phyloP scores from a whole-genome alignment of 2,797 vertebrate species.

The Hypotaenidia okinawae region DNA sequence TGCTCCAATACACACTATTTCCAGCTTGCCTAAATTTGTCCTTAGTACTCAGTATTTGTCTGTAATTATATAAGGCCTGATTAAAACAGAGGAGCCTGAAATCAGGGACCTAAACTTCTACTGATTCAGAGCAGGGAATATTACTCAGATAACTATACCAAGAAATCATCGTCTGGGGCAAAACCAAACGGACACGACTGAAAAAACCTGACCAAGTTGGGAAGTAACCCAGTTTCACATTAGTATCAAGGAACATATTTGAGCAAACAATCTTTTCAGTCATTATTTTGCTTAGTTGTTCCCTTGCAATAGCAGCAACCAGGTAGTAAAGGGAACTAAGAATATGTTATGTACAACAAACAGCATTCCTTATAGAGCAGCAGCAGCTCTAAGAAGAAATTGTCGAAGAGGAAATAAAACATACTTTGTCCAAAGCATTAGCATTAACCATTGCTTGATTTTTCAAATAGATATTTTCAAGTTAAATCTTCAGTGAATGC shows the following conservation, averaged over 20 bases:
- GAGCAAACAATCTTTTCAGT: not conserved
- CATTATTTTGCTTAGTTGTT: not conserved
- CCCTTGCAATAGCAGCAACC: not conserved
- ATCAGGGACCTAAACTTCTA: not conserved
- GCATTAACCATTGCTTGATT: not conserved
- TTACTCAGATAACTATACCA: not conserved
- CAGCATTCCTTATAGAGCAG: not conserved
- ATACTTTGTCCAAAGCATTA: not conserved
- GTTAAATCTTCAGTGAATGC: not conserved
- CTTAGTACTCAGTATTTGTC: not conserved
- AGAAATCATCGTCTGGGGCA: not conserved
- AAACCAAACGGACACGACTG: not conserved
- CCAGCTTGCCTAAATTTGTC: not conserved
- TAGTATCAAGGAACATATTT: not conserved
- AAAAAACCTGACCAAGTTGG: not conserved
- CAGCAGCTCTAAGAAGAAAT: not conserved
- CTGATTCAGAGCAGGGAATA: not conserved
- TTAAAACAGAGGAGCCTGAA: not conserved
- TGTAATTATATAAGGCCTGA: not conserved
- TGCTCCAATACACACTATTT: not conserved
- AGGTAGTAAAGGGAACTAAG: not conserved
- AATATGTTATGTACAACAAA: not conserved
- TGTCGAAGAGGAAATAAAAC: too few relatives aligned
- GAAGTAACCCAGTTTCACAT: not conserved
- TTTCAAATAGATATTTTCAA: constrained; percentile 36